A percentile compares a stretch with the other conserved stretches of the same genome.
Evolutionary conservation across 2,113 vertebrate genomes (phyloP).

Genomic region (Rhea pennata): DNA sequence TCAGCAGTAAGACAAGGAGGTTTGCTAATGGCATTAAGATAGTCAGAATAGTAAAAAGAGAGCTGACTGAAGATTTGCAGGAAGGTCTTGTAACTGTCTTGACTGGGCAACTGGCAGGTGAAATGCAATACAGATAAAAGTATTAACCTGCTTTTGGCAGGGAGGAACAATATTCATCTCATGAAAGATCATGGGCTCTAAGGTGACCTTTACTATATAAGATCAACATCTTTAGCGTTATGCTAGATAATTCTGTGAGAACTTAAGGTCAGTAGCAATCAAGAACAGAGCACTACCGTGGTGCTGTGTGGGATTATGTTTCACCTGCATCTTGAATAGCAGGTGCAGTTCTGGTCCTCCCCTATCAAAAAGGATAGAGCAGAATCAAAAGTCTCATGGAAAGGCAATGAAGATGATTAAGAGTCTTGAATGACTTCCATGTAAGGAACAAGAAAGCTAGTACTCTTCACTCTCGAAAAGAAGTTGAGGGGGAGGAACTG

Average conservation of each 20-base stretch:
- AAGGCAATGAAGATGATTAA: background rate
- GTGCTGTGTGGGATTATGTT: background rate
- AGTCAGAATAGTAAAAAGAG: background rate
- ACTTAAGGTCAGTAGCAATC: background rate
- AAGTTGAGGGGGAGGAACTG: background rate
- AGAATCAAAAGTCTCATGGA: background rate
- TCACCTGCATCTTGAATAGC: background rate
- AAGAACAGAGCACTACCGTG: background rate
- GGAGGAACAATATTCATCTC: background rate
- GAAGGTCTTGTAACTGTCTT: background rate
- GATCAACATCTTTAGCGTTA: background rate
- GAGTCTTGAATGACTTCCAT: background rate
- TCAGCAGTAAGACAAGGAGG: background rate
- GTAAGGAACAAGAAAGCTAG: background rate
- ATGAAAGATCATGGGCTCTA: background rate
- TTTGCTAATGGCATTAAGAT: rapidly evolving
- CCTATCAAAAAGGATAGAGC: rapidly evolving
- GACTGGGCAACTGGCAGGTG: background rate
- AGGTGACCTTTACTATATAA: rapidly evolving
- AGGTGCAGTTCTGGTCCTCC: background rate
- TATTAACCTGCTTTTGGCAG: background rate
- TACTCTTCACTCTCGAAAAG: background rate
- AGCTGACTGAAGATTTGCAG: background rate
- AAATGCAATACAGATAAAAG: background rate
- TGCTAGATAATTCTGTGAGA: background rate